These are phyloP conservation scores for Poeciliopsis infans DNA, from an alignment of 2,797 vertebrate species.

Conservation along the genomic window DNA sequence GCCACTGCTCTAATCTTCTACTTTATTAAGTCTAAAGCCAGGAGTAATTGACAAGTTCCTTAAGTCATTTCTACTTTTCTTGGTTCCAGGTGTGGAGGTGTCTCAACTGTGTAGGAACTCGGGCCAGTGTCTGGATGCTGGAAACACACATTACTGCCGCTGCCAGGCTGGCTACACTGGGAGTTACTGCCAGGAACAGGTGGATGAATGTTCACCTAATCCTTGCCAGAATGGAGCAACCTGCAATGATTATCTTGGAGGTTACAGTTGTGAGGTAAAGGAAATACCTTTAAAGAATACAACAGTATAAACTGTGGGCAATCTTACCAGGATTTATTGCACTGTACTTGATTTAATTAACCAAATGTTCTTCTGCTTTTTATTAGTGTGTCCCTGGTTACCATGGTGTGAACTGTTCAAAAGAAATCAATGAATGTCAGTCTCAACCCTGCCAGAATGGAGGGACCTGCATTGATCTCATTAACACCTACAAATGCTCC, in stretches of 20 bases:
- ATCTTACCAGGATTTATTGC: not conserved
- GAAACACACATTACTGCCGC: constrained; percentile 94
- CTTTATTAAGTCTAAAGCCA: not conserved
- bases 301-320: not conserved
- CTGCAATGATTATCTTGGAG: constrained; percentile 95
- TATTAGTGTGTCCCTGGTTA: constrained; percentile 92
- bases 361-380: not conserved
- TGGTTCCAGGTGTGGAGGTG: constrained; percentile 84
- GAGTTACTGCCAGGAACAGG: constrained; percentile 98
- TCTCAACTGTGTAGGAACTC: constrained; percentile 90
- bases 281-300: not conserved
- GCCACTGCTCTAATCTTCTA: not conserved
- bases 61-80: constrained; percentile 2
- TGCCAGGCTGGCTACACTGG: constrained; percentile 96
- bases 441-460: constrained; percentile 96
- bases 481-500: constrained; percentile 98
- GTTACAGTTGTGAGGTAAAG: constrained; percentile 94
- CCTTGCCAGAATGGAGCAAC: constrained; percentile 97
- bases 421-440: constrained; percentile 96
- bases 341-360: not conserved
- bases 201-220: constrained; percentile 95
- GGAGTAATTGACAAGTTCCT: not conserved
- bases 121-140: constrained; percentile 90
- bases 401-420: constrained; percentile 94
- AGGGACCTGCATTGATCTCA: constrained; percentile 95